Evolutionary conservation across 2,888 invertebrate genomes (phyloP).

Genomic region (Agrilus cyanescens): DNA sequence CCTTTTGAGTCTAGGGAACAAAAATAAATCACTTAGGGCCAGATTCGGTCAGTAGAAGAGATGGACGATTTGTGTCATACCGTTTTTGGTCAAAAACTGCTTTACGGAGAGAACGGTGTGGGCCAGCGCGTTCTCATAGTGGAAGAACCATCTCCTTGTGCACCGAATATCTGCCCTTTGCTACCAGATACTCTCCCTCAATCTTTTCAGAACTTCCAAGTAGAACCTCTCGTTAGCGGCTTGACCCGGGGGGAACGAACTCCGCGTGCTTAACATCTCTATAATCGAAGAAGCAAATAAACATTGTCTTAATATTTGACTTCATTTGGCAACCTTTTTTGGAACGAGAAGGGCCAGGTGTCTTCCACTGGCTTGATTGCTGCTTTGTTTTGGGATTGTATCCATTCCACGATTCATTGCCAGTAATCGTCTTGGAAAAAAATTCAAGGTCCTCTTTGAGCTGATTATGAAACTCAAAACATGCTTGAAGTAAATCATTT

Average conservation of each 20-base stretch:
- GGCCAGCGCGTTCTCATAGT: constrained; percentile 15
- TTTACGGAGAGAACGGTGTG: constrained; percentile 7
- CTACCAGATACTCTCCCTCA: constrained; percentile 14
- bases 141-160: constrained; percentile 12
- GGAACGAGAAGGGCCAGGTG: constrained; percentile 6
- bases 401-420: constrained; percentile 13
- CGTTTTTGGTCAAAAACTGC: constrained; percentile 3
- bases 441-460: constrained; percentile 8
- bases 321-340: constrained; percentile 14
- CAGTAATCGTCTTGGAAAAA: constrained; percentile 14
- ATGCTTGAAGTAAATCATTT: constrained; percentile 6
- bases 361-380: constrained; percentile 16
- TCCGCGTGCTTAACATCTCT: neutral
- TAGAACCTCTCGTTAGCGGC: constrained; percentile 12
- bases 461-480: constrained; percentile 10
- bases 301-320: constrained; percentile 5
- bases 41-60: constrained; percentile 1
- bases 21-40: constrained; percentile 2
- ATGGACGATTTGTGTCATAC: neutral
- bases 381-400: constrained; percentile 13
- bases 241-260: constrained; percentile 5
- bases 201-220: constrained; percentile 13
- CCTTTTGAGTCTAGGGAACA: constrained; percentile 4
- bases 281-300: constrained; percentile 3
- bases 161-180: constrained; percentile 12